Base-by-base conservation (phyloP, 2,797 vertebrate species). In the Diplodus puntazzo region DNA sequence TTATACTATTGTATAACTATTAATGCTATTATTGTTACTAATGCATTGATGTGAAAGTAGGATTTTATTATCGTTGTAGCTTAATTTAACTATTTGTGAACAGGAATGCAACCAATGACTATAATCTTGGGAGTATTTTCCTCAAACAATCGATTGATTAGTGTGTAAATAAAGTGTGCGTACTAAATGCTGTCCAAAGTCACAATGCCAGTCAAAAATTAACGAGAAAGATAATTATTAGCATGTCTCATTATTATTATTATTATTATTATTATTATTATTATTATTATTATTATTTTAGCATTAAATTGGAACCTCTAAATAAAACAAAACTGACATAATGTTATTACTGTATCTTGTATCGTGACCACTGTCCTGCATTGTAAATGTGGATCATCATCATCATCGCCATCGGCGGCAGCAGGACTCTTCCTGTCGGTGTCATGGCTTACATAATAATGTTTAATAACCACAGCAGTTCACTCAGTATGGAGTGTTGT, bases 381-480 rank as follows among this genome's bases (percentile, higher is more conserved):
- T 52, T 6, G 5, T 30, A 18, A 23, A 23, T 12, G 39, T 11
- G 46, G 46, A 49, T 18, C 46, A 49, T 18, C 6, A 9, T 39
- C 34, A 2, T 9, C 34, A 30, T n/a, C n/a, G n/a, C n/a, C n/a
- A 34, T 3, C 34, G 4, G 34, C 34, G 7, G 34, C 34, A 34
- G 34, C 34, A 39, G 34, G 34, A 39, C 34, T 39, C 34, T 39
- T 39, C 34, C 34, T 50, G 53, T 53, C n/a, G 48, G 23, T 16
- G 70, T 79, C 13, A 49, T n/a, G 27, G 25, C 73, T 90, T 78
- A 82, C 75, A 85, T 83, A 83, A 85, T 62, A 27, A 30, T 18
- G 83, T 68, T 43, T 70, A 77, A 65, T 70, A 71, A 77, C 60
- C 77, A 61, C 77, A 78, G 71, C 75, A 27, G 79, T 13, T 10